Conservation (phyloP, 1,140 invertebrate genomes). For the Pentalonia nigronervosa region DNA sequence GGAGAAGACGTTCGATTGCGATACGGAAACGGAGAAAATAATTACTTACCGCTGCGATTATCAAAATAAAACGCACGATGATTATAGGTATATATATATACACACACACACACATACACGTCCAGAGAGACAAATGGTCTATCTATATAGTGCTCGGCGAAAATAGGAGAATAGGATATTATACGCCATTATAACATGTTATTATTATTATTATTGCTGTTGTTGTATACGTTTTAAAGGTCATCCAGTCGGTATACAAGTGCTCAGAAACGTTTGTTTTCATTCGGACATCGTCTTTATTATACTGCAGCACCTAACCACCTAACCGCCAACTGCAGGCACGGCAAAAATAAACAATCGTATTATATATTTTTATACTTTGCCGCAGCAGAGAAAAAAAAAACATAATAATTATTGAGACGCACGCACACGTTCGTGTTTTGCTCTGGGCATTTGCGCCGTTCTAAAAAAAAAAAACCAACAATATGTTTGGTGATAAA, state of each 20-base stretch:
- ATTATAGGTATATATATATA: no score
- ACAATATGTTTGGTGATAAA: not conserved
- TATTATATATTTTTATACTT: not conserved
- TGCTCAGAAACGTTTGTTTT: not conserved
- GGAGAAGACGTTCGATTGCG: not conserved
- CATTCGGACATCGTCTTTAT: not conserved
- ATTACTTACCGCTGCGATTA: not conserved
- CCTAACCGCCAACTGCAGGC: not conserved
- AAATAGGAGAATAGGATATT: not conserved
- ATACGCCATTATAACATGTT: not conserved
- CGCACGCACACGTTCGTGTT: not conserved
- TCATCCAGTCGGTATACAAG: not conserved
- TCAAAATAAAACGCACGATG: not conserved
- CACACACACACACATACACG: not conserved
- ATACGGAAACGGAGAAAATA: not conserved
- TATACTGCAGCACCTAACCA: not conserved
- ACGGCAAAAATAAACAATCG: not conserved
- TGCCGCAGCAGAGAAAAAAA: not conserved
- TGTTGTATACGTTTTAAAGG: not conserved
- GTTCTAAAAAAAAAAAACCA: not conserved
- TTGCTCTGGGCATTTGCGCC: not conserved
- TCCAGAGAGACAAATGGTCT: not conserved
- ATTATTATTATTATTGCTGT: not conserved
- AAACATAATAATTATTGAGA: not conserved
- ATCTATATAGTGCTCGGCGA: not conserved